Percentiles rank a stretch among this genome's conserved stretches.
These are phyloP conservation scores for Carlito syrichta DNA, from an alignment of 2,113 vertebrate species.

Conservation along the genomic window DNA sequence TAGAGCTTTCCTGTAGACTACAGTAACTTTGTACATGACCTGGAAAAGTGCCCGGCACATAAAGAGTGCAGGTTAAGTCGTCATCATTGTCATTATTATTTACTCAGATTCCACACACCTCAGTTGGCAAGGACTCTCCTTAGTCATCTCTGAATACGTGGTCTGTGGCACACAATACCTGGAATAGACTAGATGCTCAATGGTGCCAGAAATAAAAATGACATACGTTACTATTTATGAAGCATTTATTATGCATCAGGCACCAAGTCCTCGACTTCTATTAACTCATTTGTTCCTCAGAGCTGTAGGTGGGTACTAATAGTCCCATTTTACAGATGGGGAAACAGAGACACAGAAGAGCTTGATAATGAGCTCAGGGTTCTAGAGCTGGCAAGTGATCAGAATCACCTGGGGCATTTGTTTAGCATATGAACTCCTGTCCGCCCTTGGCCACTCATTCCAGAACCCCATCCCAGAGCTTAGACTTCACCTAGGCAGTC, in stretches of 20 bases:
- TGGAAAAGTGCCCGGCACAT: not conserved
- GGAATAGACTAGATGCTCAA: not conserved
- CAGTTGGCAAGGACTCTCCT: not conserved
- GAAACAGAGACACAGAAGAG: not conserved
- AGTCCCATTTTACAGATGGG: not conserved
- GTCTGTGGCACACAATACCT: not conserved
- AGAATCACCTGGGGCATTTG: too few relatives aligned
- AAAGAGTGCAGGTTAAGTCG: not conserved
- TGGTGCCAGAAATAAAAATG: not conserved
- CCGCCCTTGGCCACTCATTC: too few relatives aligned
- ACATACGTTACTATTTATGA: not conserved
- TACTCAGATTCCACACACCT: not conserved
- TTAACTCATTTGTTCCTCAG: not conserved
- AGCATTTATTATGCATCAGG: not conserved
- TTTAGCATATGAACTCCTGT: too few relatives aligned
- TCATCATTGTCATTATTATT: not conserved
- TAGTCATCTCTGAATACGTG: not conserved
- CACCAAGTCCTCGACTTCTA: not conserved
- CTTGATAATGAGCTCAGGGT: not conserved
- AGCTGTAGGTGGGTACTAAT: not conserved
- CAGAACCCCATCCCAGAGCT: too few relatives aligned
- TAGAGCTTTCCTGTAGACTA: not conserved
- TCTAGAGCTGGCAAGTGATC: too few relatives aligned
- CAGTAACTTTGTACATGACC: rapidly evolving
- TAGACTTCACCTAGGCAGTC: too few relatives aligned